A percentile compares a stretch with the other conserved stretches of the same genome.
Conservation (phyloP, 2,888 invertebrate species). For the Stegana nigrithorax region DNA sequence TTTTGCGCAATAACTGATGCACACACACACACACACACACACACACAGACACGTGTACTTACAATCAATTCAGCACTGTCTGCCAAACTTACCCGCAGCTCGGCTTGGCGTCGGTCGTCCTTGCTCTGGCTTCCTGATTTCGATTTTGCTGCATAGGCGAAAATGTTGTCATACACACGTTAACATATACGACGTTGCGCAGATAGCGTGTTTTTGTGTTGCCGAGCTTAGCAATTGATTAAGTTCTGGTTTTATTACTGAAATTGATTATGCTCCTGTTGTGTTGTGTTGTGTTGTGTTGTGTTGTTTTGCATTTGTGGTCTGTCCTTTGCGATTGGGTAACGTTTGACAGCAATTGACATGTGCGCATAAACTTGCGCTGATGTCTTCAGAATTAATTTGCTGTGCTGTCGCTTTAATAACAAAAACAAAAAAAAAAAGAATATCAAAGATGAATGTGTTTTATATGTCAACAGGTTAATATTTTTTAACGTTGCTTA, state of each 20-base stretch:
- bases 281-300: background rate
- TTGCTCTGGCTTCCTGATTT: background rate
- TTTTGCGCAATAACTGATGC: background rate
- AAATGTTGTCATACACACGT: background rate
- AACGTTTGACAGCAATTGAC: too few relatives aligned
- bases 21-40: constrained; percentile 1
- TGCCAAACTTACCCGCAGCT: background rate
- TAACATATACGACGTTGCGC: too few relatives aligned
- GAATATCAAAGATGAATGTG: too few relatives aligned
- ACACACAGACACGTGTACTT: background rate
- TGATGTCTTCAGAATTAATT: too few relatives aligned
- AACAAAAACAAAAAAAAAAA: too few relatives aligned
- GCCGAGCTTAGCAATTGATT: constrained; percentile 31
- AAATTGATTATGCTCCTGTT: constrained; percentile 36
- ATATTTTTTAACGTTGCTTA: too few relatives aligned
- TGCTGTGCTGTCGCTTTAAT: too few relatives aligned
- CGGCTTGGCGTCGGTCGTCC: background rate
- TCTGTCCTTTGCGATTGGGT: too few relatives aligned
- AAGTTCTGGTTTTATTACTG: constrained; percentile 38
- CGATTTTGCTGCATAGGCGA: constrained; percentile 9
- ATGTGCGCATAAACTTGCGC: too few relatives aligned
- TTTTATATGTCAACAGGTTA: too few relatives aligned
- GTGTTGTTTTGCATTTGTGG: too few relatives aligned
- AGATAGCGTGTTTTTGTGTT: constrained; percentile 16
- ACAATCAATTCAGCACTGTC: background rate